Evolutionary conservation across 2,797 vertebrate genomes (phyloP), one percentile per base, ranked within the genome.

Genomic region (Delichon dasypus): DNA sequence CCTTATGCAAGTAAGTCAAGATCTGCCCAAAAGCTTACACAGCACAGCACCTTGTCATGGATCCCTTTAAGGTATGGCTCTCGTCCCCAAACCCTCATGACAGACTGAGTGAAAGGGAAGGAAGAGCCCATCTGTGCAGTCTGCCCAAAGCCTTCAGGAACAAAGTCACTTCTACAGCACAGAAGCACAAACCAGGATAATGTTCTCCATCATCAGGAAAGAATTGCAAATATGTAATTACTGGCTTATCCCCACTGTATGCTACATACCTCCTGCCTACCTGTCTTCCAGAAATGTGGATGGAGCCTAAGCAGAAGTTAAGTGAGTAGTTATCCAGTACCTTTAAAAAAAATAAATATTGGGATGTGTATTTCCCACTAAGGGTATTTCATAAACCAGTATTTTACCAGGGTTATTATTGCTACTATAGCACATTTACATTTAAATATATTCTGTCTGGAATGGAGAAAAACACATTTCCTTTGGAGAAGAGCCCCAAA

Each of bases 221-320:
- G 93, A 95, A 96, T 76, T 94, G 70, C 85, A 95, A 96, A 81
- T 86, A 95, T 64, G 80, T 91, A 96, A 96, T 96, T 91, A 70
- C 76, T 64, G 77, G n/a, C 19, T 93, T 81, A 88, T 53, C 58
- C 95, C 51, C 82, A 64, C n/a, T 92, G 22, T 32, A 68, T 58
- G 27, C 61, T 55, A 55, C 85, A 78, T 29, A 81, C 51, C 76
- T 93, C 83, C 93, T 90, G 83, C 91, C 91, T 81, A 96, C 95
- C 93, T 93, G 88, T 66, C 76, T 84, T 73, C 58, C 77, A 88
- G 27, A 91, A 81, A 72, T 8, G n/a, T 16, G 75, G 36, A 60
- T 36, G 73, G 14, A 74, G 30, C 26, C 62, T 32, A 86, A 60
- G 55, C 44, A 94, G 38, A 78, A 89, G 48, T 48, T n/a, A 87